Evolutionary conservation across 2,113 vertebrate species (phyloP).

Genomic region (Laticauda laticaudata): DNA sequence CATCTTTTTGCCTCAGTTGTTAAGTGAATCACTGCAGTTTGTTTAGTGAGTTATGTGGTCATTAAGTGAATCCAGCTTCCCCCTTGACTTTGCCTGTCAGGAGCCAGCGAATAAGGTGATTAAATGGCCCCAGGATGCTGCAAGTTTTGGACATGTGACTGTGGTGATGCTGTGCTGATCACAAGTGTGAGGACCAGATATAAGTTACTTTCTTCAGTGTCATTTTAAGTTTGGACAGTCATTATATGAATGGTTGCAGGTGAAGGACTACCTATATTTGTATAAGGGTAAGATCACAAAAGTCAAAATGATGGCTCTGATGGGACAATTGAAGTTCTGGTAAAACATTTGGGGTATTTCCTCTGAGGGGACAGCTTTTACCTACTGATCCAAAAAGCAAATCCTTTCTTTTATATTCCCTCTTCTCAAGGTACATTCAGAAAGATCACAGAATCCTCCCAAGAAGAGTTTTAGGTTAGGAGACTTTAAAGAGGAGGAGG

Average conservation of each 20-base stretch:
- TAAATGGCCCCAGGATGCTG: neutral
- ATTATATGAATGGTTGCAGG: neutral
- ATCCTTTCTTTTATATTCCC: neutral
- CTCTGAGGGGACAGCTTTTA: neutral
- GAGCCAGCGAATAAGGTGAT: neutral
- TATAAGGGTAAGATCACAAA: neutral
- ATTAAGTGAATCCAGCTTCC: neutral
- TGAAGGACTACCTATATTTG: neutral
- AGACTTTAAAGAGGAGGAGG: neutral
- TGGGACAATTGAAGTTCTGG: neutral
- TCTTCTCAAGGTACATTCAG: neutral
- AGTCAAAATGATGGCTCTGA: neutral
- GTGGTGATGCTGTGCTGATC: neutral
- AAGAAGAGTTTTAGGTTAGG: neutral
- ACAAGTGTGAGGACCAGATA: neutral
- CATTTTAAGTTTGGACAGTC: neutral
- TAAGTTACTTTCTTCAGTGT: neutral
- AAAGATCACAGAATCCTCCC: neutral
- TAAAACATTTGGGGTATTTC: neutral
- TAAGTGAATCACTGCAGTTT: neutral
- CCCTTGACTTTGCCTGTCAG: neutral
- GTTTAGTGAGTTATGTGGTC: neutral
- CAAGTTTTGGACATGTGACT: neutral
- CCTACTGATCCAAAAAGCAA: neutral
- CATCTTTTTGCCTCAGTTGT: neutral